Evolutionary conservation across 2,113 vertebrate genomes (phyloP).

Genomic region (Trogon melanurus): DNA sequence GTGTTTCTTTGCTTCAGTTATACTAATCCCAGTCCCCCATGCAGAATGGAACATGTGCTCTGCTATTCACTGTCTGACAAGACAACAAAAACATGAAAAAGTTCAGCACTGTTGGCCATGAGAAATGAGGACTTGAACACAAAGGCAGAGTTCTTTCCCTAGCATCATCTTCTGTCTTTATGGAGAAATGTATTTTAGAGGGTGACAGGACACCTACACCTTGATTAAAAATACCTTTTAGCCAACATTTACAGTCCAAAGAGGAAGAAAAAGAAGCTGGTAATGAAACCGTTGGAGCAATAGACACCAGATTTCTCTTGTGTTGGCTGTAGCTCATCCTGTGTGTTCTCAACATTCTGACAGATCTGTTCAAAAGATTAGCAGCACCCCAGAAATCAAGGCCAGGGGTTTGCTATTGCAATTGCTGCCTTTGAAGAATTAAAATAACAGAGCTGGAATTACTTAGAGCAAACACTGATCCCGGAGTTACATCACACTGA

Average conservation of each 20-base stretch:
- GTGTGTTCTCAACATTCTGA: neutral
- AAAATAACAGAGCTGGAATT: neutral
- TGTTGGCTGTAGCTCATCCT: neutral
- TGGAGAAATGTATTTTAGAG: neutral
- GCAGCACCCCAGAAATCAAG: neutral
- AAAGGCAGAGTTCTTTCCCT: neutral
- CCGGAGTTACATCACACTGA: neutral
- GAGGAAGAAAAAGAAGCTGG: neutral
- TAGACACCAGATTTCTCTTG: neutral
- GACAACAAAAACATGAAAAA: neutral
- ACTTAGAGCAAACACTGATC: neutral
- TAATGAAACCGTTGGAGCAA: neutral
- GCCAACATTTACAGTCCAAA: neutral
- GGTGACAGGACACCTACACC: neutral
- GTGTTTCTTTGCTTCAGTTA: neutral
- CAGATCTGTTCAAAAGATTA: neutral
- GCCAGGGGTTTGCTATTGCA: neutral
- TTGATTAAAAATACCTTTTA: neutral
- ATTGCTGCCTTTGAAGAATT: neutral
- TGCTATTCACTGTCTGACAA: neutral
- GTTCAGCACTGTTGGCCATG: neutral
- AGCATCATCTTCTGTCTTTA: neutral
- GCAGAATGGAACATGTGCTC: neutral
- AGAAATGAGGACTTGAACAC: neutral
- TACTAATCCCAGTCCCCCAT: neutral